Conservation (phyloP, 2,797 vertebrate genomes). For the Scarus forsteni region DNA sequence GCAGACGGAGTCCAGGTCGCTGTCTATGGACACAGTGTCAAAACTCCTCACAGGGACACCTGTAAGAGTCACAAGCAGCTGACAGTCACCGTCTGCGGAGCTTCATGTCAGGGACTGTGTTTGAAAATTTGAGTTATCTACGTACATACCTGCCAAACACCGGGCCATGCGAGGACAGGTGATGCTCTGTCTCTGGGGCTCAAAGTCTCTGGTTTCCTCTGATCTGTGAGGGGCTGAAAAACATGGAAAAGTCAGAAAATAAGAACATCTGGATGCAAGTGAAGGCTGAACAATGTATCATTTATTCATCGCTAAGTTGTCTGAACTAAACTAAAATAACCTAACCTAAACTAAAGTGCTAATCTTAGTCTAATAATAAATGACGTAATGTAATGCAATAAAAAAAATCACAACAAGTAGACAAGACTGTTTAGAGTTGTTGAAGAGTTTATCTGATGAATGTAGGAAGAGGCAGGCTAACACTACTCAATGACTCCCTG, state of each 20-base stretch:
- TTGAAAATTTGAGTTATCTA: constrained; percentile 13
- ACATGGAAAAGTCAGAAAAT: not conserved
- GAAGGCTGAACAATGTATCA: too few relatives aligned
- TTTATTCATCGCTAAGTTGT: too few relatives aligned
- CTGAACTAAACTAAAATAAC: too few relatives aligned
- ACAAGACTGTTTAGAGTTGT: too few relatives aligned
- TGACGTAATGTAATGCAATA: too few relatives aligned
- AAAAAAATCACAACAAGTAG: too few relatives aligned
- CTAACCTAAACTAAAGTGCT: too few relatives aligned
- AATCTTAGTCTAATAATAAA: too few relatives aligned
- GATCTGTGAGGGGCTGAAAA: constrained; percentile 40
- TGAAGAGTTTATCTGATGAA: too few relatives aligned
- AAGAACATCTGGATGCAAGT: not conserved
- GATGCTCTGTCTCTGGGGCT: constrained; percentile 13
- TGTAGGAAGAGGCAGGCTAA: too few relatives aligned
- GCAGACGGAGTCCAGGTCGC: constrained; percentile 81
- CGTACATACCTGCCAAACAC: constrained; percentile 73
- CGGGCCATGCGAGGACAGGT: constrained; percentile 37
- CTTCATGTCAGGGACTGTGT: not conserved
- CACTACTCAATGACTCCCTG: too few relatives aligned
- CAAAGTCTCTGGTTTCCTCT: constrained; percentile 27
- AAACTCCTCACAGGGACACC: constrained; percentile 79
- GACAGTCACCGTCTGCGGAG: not conserved
- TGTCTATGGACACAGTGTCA: constrained; percentile 79
- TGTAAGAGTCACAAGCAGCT: constrained; percentile 41